A percentile compares a stretch with the other conserved stretches of the same genome.
Conservation (phyloP, 2,797 vertebrate species). For the Sus cebifrons region DNA sequence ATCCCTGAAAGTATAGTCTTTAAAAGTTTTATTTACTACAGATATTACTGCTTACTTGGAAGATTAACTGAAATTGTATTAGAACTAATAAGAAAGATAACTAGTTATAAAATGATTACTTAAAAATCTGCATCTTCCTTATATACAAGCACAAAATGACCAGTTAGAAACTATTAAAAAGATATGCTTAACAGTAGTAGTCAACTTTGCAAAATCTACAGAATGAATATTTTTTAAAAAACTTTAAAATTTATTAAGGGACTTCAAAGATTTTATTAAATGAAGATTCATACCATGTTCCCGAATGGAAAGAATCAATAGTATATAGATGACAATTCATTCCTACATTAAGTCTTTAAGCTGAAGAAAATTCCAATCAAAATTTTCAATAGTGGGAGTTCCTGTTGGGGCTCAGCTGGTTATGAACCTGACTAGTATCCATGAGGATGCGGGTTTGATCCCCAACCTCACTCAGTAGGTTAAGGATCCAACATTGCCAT, state of each 20-base stretch:
- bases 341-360: constrained; percentile 41
- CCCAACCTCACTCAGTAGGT: no score
- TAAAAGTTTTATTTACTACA: not conserved
- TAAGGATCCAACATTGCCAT: no score
- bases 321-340: not conserved
- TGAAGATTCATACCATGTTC: not conserved
- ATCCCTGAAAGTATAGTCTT: no score
- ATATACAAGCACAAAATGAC: not conserved
- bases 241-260: not conserved
- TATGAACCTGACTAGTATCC: no score
- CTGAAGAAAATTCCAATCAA: not conserved
- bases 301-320: not conserved
- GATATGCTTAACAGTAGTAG: not conserved
- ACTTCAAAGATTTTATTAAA: constrained; percentile 35
- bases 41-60: not conserved
- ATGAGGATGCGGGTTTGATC: no score
- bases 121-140: not conserved
- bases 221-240: not conserved
- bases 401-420: no score
- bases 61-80: constrained; percentile 44
- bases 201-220: not conserved
- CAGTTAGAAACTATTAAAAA: constrained; percentile 36
- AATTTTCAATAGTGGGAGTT: not conserved
- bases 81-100: not conserved
- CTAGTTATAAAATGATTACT: not conserved